These are phyloP conservation scores for Mastomys natalensis DNA, from an alignment of 2,113 vertebrate genomes.

Conservation along the genomic window DNA sequence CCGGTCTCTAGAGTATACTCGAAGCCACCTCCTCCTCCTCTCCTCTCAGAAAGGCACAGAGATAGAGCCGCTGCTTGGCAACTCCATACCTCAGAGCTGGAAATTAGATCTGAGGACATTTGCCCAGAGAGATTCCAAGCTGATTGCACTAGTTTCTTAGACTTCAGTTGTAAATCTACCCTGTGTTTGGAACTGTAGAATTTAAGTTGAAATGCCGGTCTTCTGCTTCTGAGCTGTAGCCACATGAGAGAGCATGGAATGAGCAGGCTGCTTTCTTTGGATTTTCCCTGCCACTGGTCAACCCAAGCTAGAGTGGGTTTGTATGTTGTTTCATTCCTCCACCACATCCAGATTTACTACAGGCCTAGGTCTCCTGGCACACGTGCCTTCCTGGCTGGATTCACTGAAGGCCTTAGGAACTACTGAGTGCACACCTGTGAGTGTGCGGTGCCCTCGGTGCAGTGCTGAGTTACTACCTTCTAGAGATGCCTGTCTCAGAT, in stretches of 20 bases:
- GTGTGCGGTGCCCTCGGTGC: not conserved
- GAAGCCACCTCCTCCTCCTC: not conserved
- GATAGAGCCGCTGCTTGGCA: not conserved
- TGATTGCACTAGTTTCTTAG: not conserved
- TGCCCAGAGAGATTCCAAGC: slow-evolving; percentile 13
- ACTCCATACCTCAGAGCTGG: not conserved
- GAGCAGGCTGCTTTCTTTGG: accelerated
- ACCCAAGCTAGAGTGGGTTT: not conserved
- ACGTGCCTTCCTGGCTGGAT: not conserved
- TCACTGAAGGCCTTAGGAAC: not conserved
- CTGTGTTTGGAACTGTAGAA: too few relatives aligned
- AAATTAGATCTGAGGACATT: not conserved
- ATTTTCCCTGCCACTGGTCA: too few relatives aligned
- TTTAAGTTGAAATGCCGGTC: not conserved
- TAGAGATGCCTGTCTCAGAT: not conserved
- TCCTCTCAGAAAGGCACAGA: slow-evolving; percentile 44
- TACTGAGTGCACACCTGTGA: not conserved
- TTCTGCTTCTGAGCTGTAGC: too few relatives aligned
- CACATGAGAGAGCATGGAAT: not conserved
- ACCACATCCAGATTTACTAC: too few relatives aligned
- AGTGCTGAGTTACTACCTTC: not conserved
- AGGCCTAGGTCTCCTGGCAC: not conserved
- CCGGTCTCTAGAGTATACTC: not conserved
- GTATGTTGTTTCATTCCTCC: accelerated
- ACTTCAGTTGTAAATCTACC: not conserved